Evolutionary conservation across 2,888 invertebrate genomes (phyloP).

Genomic region (Diogma glabrata): DNA sequence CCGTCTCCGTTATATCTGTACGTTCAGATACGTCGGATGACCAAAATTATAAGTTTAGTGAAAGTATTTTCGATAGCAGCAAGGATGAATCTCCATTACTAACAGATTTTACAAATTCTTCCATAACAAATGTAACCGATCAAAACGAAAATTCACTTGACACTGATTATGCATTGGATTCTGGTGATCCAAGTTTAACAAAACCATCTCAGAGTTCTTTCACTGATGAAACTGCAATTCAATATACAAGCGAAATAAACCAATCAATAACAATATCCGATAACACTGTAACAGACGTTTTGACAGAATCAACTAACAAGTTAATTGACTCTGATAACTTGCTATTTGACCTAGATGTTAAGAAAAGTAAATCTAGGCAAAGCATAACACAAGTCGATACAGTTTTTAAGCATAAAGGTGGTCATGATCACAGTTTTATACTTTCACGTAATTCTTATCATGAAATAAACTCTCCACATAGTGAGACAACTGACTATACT

Average conservation of each 20-base stretch:
- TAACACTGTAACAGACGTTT: slow-evolving; percentile 14
- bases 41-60: neutral
- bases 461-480: slow-evolving; percentile 23
- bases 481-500: slow-evolving; percentile 25
- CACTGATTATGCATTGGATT: neutral
- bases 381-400: slow-evolving; percentile 5
- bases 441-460: neutral
- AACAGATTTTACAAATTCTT: slow-evolving; percentile 12
- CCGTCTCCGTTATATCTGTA: slow-evolving; percentile 14
- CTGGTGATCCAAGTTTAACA: neutral
- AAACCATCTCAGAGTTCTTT: neutral
- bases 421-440: neutral
- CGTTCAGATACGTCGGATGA: slow-evolving; percentile 15
- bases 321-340: slow-evolving; percentile 7
- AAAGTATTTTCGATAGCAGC: slow-evolving; percentile 6
- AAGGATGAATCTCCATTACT: slow-evolving; percentile 10
- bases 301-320: slow-evolving; percentile 11
- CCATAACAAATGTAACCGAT: slow-evolving; percentile 14
- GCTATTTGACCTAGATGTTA: slow-evolving; percentile 11
- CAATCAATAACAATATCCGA: slow-evolving; percentile 14
- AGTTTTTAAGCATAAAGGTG: neutral
- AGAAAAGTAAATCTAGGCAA: neutral
- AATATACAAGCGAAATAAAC: neutral
- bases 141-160: slow-evolving; percentile 2
- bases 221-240: slow-evolving; percentile 3